These are phyloP conservation scores for Chlorocebus sabaeus DNA, from an alignment of 2,113 vertebrate species.

Conservation along the genomic window DNA sequence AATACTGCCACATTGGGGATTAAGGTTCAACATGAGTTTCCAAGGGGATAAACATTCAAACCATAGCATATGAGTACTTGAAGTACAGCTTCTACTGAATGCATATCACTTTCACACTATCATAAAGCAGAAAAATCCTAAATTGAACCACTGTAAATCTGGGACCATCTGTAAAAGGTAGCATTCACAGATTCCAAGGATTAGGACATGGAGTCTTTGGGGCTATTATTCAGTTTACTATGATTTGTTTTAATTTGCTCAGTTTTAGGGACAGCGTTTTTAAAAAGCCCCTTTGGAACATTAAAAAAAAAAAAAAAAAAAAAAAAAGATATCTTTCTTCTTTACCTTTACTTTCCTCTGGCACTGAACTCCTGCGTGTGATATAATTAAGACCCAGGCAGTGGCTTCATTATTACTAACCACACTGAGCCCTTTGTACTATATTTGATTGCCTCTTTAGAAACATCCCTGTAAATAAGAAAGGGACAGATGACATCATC, in stretches of 20 bases:
- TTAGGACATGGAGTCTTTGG: not conserved
- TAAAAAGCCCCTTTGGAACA: not conserved
- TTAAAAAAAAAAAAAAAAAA: not conserved
- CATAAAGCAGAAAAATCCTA: not conserved
- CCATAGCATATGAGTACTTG: not conserved
- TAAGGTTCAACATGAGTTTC: not conserved
- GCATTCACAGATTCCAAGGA: not conserved
- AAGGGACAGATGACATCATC: slow-evolving; percentile 51
- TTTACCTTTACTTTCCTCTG: not conserved
- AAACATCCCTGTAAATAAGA: slow-evolving; percentile 44
- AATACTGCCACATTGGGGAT: not conserved
- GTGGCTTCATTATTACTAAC: not conserved
- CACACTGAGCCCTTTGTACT: not conserved
- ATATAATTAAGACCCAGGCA: slow-evolving; percentile 27
- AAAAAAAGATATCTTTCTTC: not conserved
- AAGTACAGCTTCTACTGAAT: not conserved
- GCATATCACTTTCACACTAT: not conserved
- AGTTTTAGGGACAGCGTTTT: not conserved
- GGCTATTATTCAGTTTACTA: not conserved
- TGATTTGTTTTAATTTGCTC: not conserved
- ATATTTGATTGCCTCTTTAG: slow-evolving; percentile 9
- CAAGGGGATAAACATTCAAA: not conserved
- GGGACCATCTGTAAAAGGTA: not conserved
- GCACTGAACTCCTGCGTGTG: not conserved
- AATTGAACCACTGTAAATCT: not conserved